Percentiles rank a stretch among this genome's conserved stretches.
These are phyloP conservation scores for Anas platyrhynchos DNA, from an alignment of 2,113 vertebrate species.

Conservation along the genomic window DNA sequence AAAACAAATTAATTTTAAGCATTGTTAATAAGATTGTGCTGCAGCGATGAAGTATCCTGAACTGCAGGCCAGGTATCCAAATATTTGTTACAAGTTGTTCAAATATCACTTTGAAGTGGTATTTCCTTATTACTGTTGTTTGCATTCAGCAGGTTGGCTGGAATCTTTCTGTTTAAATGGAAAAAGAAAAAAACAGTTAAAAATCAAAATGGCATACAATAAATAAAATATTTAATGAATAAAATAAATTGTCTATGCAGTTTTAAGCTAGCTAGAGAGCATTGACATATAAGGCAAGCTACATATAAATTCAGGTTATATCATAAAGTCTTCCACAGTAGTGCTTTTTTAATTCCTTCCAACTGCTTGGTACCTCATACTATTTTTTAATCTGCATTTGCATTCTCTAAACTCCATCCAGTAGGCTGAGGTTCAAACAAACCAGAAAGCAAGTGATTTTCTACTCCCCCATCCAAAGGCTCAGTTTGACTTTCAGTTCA, in stretches of 20 bases:
- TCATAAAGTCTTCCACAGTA: not conserved
- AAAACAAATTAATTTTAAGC: slow-evolving; percentile 79
- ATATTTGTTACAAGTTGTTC: slow-evolving; percentile 75
- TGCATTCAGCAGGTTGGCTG: slow-evolving; percentile 95
- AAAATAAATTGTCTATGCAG: not conserved
- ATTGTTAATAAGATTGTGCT: slow-evolving; percentile 75
- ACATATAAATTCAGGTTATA: not conserved
- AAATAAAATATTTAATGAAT: not conserved
- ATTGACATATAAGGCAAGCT: not conserved
- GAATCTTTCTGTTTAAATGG: slow-evolving; percentile 85
- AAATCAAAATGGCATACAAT: not conserved
- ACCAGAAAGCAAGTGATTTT: not conserved
- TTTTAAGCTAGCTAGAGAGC: not conserved
- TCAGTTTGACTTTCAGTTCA: not conserved
- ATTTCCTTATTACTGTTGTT: slow-evolving; percentile 91
- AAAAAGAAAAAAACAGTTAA: not conserved
- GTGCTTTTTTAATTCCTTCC: not conserved
- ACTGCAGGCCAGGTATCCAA: slow-evolving; percentile 80
- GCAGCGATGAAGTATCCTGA: slow-evolving; percentile 74
- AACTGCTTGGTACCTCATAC: not conserved
- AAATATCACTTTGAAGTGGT: slow-evolving; percentile 76
- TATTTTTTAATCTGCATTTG: not conserved
- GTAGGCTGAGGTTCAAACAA: not conserved
- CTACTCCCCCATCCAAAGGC: not conserved
- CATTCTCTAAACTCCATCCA: not conserved